Base-by-base conservation (phyloP, 1,140 invertebrate genomes). In the Pseudoatta argentina region DNA sequence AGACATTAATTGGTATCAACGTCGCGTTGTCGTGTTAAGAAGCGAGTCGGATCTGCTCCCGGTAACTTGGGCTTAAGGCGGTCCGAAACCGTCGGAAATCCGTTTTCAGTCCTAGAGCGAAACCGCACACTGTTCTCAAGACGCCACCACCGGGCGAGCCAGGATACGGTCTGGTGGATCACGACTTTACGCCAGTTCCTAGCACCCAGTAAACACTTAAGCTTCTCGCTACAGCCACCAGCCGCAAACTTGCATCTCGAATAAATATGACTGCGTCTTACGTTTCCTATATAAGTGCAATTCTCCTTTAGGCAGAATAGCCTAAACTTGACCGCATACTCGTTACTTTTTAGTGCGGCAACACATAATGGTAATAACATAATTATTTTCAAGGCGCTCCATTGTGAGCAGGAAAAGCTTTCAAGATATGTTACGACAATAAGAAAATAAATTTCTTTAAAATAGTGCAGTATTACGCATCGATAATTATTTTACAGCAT, bases 151-250 rank as follows among this genome's bases (percentile, higher is more conserved):
- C 63, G 44, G 87, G 88, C 67, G 48, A 79, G 27, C 3, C 88
- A 85, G 89, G 81, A 86, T 90, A 85, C 76, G 89, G 88, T 89
- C 86, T 83, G 89, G 57, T 88, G 87, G 87, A 91, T 91, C 89
- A 81, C 82, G 55, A 72, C 82, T 76, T 79, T 75, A 85, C 64
- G 72, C 69, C 72, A 89, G 67, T 90, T 87, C 63, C 88, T 48
- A 81, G 86, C 69, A 77, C 18, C 88, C 89, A 87, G 75, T 76
- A 85, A 87, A 89, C 88, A 66, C 81, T 90, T 87, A 72, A 85
- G 72, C 81, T 51, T 48, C 59, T 48, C 66, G 21, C 39, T 51
- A 78, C 48, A 61, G 51, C 61, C 48, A 16, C 66, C 14, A 61
- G 12, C 59, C 57, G 61, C 59, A 85, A 89, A 66, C 67, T 87